phyloP scores from a whole-genome alignment of 2,888 invertebrate genomes.

The Scaptomyza caliginosa region DNA sequence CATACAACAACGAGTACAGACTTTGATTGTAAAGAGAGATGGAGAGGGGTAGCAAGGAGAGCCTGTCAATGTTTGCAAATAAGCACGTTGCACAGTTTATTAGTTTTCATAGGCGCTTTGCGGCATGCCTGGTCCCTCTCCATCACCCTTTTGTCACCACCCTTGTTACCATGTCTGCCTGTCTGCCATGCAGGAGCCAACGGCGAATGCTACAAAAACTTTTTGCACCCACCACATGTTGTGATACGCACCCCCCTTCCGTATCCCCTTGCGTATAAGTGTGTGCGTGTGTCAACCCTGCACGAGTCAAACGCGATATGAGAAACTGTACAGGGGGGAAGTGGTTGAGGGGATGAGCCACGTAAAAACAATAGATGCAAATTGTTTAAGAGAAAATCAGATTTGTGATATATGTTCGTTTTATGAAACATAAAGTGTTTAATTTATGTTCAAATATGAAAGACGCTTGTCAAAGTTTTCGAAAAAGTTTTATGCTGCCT shows the following conservation, averaged over 20 bases:
- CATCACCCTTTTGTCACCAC: neutral
- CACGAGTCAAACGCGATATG: slow-evolving; percentile 59
- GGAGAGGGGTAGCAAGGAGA: neutral
- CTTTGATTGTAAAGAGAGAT: neutral
- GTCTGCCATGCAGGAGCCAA: slow-evolving; percentile 17
- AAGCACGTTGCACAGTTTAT: slow-evolving; percentile 76
- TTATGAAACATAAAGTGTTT: slow-evolving; percentile 26
- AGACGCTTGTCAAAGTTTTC: neutral
- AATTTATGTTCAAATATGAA: slow-evolving; percentile 8
- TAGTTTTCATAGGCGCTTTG: slow-evolving; percentile 70
- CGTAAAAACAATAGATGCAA: slow-evolving; percentile 48
- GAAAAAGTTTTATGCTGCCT: neutral
- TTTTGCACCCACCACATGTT: slow-evolving; percentile 35
- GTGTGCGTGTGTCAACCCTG: slow-evolving; percentile 47
- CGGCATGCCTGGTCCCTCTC: neutral
- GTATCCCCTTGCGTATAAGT: neutral
- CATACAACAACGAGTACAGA: neutral
- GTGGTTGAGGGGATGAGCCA: too few relatives aligned
- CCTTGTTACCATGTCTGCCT: slow-evolving; percentile 5
- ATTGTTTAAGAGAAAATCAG: slow-evolving; percentile 19
- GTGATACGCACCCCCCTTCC: neutral
- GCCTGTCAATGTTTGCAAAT: slow-evolving; percentile 67
- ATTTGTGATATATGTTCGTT: neutral
- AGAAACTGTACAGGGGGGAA: slow-evolving; percentile 40
- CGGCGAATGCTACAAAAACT: slow-evolving; percentile 56